phyloP scores from a whole-genome alignment of 1,140 invertebrate genomes.

The Drosophila kurseongensis region DNA sequence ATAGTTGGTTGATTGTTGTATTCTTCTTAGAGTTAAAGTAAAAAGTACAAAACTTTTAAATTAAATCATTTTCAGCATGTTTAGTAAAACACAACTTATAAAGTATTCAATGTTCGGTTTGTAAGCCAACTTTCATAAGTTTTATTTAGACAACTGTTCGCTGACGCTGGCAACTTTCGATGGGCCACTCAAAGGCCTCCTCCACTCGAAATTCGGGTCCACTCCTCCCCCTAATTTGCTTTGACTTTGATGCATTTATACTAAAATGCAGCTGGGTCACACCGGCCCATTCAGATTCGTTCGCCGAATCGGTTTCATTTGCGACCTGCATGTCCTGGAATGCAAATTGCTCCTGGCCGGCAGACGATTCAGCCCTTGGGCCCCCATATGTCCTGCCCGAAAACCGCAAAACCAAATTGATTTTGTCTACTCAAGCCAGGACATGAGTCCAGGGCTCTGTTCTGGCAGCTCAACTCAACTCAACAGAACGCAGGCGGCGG shows the following conservation, averaged over 20 bases:
- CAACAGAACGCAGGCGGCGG: conserved; percentile 45
- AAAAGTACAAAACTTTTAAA: too few relatives aligned
- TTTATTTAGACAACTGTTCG: conserved; percentile 27
- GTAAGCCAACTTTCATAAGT: not conserved
- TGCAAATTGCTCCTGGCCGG: conserved; percentile 55
- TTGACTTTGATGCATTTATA: conserved; percentile 71
- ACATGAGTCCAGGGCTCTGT: conserved; percentile 20
- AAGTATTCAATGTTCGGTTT: conserved; percentile 11
- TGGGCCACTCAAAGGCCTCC: conserved; percentile 27
- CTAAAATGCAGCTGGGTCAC: conserved; percentile 64
- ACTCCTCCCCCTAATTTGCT: conserved; percentile 47
- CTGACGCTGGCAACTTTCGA: conserved; percentile 67
- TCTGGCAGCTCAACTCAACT: conserved; percentile 4
- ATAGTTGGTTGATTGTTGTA: too few relatives aligned
- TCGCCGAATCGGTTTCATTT: conserved; percentile 45
- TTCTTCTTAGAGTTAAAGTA: too few relatives aligned
- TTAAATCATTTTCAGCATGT: too few relatives aligned
- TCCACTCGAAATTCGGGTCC: conserved; percentile 7
- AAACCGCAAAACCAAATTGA: conserved; percentile 82
- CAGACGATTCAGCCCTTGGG: conserved; percentile 24
- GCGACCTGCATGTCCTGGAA: conserved; percentile 39
- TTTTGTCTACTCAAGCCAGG: conserved; percentile 75
- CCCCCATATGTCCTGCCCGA: conserved; percentile 36
- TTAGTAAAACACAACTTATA: not conserved
- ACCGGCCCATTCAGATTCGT: conserved; percentile 17